phyloP scores from a whole-genome alignment of 2,888 invertebrate species.

The Gastrophysa polygoni region DNA sequence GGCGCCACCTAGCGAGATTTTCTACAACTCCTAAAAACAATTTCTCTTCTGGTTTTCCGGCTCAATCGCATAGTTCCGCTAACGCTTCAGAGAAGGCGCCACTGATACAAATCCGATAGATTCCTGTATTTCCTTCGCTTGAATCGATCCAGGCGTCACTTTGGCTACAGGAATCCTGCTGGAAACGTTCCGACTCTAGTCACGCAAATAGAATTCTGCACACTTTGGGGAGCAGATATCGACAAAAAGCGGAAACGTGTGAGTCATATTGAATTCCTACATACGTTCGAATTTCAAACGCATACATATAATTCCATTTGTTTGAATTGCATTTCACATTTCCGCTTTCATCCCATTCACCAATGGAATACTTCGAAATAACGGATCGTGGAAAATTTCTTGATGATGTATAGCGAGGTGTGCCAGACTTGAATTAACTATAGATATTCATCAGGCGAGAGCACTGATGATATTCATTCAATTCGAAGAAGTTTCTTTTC shows the following conservation, averaged over 20 bases:
- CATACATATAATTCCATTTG: conserved; percentile 13
- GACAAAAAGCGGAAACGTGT: conserved; percentile 11
- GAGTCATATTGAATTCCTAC: conserved; percentile 26
- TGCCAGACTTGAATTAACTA: no score
- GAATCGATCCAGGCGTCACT: no score
- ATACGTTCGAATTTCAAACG: conserved; percentile 24
- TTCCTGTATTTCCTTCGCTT: not conserved
- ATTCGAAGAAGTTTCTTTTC: no score
- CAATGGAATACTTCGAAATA: not conserved
- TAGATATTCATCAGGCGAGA: no score
- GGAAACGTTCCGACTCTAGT: not conserved
- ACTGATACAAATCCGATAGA: not conserved
- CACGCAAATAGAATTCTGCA: conserved; percentile 18
- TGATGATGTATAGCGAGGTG: no score
- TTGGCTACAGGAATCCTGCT: conserved; percentile 4
- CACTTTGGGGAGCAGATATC: conserved; percentile 16
- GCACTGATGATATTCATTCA: no score
- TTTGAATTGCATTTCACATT: not conserved
- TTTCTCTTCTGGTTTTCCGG: not conserved
- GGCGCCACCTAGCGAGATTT: not conserved
- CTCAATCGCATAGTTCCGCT: not conserved
- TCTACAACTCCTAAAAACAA: not conserved
- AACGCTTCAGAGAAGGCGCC: conserved; percentile 4
- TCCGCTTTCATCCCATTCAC: not conserved
- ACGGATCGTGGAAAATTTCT: not conserved